Percentiles rank a stretch among this genome's conserved stretches.
Evolutionary conservation across 2,113 vertebrate genomes (phyloP).

Genomic region (Carassius carassius): DNA sequence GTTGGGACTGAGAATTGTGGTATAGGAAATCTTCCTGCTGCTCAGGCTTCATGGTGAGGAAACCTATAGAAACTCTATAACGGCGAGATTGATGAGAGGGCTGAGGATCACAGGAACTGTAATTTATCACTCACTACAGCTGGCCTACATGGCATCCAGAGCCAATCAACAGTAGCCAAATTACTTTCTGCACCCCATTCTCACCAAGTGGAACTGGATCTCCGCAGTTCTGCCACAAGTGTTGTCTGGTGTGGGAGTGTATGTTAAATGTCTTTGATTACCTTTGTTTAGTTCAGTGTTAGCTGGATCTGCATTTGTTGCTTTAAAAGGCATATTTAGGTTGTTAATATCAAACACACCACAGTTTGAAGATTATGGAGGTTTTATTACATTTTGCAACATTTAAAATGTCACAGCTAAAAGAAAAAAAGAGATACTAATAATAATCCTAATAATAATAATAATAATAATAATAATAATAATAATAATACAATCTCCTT

Average conservation of each 20-base stretch:
- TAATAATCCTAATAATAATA: constrained; percentile 27
- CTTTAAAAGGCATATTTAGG: background rate
- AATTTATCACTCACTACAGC: constrained; percentile 45
- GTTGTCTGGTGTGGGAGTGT: background rate
- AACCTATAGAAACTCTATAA: constrained; percentile 10
- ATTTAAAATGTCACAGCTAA: constrained; percentile 43
- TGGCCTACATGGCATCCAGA: constrained; percentile 42
- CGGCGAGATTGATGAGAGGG: constrained; percentile 39
- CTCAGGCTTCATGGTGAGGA: background rate
- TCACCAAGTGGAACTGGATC: constrained; percentile 33
- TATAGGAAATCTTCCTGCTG: constrained; percentile 5
- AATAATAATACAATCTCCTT: background rate
- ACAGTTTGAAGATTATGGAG: background rate
- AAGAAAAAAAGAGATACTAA: constrained; percentile 18
- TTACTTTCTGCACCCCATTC: constrained; percentile 46
- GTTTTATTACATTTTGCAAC: constrained; percentile 38
- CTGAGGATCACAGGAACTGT: constrained; percentile 36
- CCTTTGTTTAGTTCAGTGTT: background rate
- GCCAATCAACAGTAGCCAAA: constrained; percentile 47
- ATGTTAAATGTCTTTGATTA: background rate
- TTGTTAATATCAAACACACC: background rate
- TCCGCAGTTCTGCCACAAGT: background rate
- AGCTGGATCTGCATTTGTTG: background rate
- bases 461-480: constrained; percentile 3
- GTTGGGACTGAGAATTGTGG: background rate